phyloP scores from a whole-genome alignment of 2,113 vertebrate genomes.

The Embiotoca jacksoni region DNA sequence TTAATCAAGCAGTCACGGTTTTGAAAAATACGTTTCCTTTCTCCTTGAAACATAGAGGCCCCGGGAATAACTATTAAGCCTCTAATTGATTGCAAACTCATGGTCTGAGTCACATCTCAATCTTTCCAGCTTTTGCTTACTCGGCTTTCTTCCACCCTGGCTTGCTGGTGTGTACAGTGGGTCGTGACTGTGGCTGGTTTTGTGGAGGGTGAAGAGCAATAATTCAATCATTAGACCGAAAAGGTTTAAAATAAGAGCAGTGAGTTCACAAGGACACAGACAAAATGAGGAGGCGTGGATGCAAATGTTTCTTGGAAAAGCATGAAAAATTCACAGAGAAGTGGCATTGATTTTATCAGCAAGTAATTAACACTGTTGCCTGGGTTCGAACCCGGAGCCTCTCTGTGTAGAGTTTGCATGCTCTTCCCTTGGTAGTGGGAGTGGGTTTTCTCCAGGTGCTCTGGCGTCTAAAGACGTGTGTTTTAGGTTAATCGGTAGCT shows the following conservation, averaged over 20 bases:
- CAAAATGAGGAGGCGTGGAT: conserved; percentile 34
- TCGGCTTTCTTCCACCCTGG: conserved; percentile 18
- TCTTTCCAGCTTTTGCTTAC: conserved; percentile 39
- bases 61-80: conserved; percentile 69
- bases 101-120: conserved; percentile 63
- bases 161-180: conserved; percentile 41
- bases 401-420: background rate
- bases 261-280: conserved; percentile 44
- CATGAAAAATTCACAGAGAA: conserved; percentile 13
- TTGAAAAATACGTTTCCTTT: conserved; percentile 53
- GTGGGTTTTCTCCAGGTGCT: too few species aligned
- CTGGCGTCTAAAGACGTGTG: background rate
- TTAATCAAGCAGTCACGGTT: conserved; percentile 63
- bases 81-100: conserved; percentile 73
- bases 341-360: background rate
- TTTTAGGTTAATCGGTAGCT: background rate
- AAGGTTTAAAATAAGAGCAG: conserved; percentile 38
- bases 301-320: background rate
- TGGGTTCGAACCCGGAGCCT: background rate
- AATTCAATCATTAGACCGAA: conserved; percentile 60
- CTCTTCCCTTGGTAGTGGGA: too few species aligned
- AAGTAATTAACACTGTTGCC: background rate
- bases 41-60: conserved; percentile 61
- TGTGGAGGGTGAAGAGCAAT: conserved; percentile 69
- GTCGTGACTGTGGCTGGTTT: conserved; percentile 43